Evolutionary conservation across 2,797 vertebrate species (phyloP), one percentile per base, ranked within the genome.

Genomic region (Sebastes wilsoni): DNA sequence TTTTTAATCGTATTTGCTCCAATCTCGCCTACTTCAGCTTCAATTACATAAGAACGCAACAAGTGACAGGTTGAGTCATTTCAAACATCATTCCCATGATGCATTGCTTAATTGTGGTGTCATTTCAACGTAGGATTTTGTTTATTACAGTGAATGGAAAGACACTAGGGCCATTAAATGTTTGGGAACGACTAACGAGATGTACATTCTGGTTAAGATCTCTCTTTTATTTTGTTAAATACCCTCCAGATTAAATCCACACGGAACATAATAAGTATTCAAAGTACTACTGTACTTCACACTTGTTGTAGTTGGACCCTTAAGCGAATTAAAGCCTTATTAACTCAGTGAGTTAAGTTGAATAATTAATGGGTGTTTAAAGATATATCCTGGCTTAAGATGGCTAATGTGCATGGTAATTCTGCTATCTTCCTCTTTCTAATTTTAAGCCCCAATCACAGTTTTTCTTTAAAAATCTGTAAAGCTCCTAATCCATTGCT

Each of bases 361-460:
- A 66, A 82, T 94, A 89, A 93, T 92, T 89, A 91, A 92, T 60
- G 20, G 4, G 1, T 32, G 42, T 72, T 61, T 88, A 79, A 85
- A 69, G 68, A 75, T 81, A 68, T 77, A 83, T 88, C 72, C 76
- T 78, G 69, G 58, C 68, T 82, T 78, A 56, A 80, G 71, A 81
- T 69, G 71, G 80, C 67, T 87, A 81, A 85, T 61, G 28, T 75
- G 61, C 74, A 84, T 88, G 78, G 78, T 85, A 80, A 75, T 69
- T 88, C 77, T 73, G 23, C 62, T 83, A 42, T 66, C 77, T 82
- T 71, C 55, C 71, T 85, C 81, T 85, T 88, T 88, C 83, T 83
- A 85, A 75, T 88, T 86, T 85, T 80, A 84, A 79, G 28, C 54
- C 75, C 58, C 79, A 80, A 83, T 89, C 80, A 68, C 75, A 30